phyloP scores from a whole-genome alignment of 2,888 invertebrate species.

The Parnassius mnemosyne region DNA sequence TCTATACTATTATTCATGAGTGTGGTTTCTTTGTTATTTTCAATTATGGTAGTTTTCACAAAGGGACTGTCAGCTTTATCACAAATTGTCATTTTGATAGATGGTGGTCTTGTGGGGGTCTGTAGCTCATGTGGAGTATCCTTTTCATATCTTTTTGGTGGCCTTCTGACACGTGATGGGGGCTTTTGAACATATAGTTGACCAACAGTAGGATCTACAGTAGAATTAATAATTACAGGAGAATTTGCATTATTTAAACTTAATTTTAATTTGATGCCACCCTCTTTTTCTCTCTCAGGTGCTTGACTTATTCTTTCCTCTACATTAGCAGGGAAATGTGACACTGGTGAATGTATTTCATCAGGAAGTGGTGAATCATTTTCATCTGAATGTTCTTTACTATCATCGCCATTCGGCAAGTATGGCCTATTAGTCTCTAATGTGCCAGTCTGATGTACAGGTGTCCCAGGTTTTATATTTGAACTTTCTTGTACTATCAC shows the following conservation, averaged over 20 bases:
- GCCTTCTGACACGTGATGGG: slow-evolving; percentile 60
- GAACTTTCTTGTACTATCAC: slow-evolving; percentile 53
- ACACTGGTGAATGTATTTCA: slow-evolving; percentile 40
- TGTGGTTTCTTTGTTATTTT: slow-evolving; percentile 64
- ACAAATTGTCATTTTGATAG: slow-evolving; percentile 76
- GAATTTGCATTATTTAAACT: slow-evolving; percentile 74
- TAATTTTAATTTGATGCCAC: slow-evolving; percentile 72
- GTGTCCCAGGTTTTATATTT: slow-evolving; percentile 40
- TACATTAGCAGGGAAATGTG: slow-evolving; percentile 39
- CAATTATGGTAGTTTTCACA: slow-evolving; percentile 71
- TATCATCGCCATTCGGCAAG: slow-evolving; percentile 64
- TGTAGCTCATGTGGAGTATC: slow-evolving; percentile 41
- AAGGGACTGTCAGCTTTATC: slow-evolving; percentile 74
- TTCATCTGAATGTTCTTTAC: slow-evolving; percentile 57
- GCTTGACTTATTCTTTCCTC: slow-evolving; percentile 44
- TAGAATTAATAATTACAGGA: slow-evolving; percentile 74
- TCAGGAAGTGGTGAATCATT: slow-evolving; percentile 56
- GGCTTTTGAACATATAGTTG: slow-evolving; percentile 60
- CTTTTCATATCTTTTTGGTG: slow-evolving; percentile 71
- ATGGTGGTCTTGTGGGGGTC: slow-evolving; percentile 52
- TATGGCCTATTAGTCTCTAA: slow-evolving; percentile 32
- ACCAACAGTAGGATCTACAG: slow-evolving; percentile 72
- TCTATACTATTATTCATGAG: slow-evolving; percentile 69
- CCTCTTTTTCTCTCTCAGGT: slow-evolving; percentile 59
- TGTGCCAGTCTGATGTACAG: slow-evolving; percentile 28